phyloP scores from a whole-genome alignment of 2,797 vertebrate species.

The Pantherophis vulpinus region DNA sequence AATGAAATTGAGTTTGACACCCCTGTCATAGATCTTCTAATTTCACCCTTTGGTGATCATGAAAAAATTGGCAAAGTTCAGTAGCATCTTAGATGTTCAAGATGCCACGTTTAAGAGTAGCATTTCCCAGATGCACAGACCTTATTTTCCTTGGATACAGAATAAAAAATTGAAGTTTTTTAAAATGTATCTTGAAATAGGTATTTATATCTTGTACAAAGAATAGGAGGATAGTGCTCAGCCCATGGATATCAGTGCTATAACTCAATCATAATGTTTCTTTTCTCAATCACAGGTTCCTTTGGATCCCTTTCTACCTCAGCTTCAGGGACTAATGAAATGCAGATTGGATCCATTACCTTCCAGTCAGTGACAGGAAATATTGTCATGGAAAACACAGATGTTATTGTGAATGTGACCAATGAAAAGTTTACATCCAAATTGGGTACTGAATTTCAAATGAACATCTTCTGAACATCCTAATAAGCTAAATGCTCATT shows the following conservation, averaged over 20 bases:
- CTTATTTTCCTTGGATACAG: not conserved
- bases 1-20: too few species aligned
- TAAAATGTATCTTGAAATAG: not conserved
- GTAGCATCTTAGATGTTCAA: not conserved
- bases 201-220: not conserved
- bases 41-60: not conserved
- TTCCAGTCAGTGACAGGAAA: constrained; percentile 81
- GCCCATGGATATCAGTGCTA: not conserved
- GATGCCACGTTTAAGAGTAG: not conserved
- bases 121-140: not conserved
- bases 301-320: constrained; percentile 42
- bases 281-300: constrained; percentile 52
- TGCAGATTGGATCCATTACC: constrained; percentile 76
- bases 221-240: not conserved
- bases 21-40: not conserved
- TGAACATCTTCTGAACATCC: not conserved
- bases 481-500: not conserved
- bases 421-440: constrained; percentile 72
- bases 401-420: constrained; percentile 86
- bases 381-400: constrained; percentile 82
- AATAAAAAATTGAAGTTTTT: not conserved
- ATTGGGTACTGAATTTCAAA: constrained; percentile 71
- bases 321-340: constrained; percentile 60
- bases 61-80: not conserved
- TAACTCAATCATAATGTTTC: not conserved